Evolutionary conservation across 2,888 invertebrate genomes (phyloP).

Genomic region (Augochlorella aurata): DNA sequence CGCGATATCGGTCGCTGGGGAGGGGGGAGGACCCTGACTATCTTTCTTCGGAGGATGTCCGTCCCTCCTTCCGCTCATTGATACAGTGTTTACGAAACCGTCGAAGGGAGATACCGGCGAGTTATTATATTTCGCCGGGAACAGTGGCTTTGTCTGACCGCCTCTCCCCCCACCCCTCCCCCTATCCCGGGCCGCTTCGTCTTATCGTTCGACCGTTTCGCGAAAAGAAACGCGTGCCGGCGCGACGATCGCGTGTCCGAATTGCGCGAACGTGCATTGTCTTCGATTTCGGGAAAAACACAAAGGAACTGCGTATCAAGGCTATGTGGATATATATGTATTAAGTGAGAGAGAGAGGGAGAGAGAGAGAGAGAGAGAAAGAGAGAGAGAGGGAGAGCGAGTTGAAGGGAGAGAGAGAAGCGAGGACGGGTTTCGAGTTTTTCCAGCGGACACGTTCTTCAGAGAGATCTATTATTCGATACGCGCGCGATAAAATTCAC

Average conservation of each 20-base stretch:
- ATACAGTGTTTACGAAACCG: slow-evolving; percentile 53
- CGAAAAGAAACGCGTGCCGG: slow-evolving; percentile 37
- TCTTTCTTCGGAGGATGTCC: slow-evolving; percentile 27
- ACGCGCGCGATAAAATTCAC: slow-evolving; percentile 45
- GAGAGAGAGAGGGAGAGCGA: neutral
- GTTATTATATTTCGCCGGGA: slow-evolving; percentile 53
- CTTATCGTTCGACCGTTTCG: slow-evolving; percentile 43
- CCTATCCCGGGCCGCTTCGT: neutral
- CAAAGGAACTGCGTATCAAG: neutral
- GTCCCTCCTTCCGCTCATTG: slow-evolving; percentile 35
- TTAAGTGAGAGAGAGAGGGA: neutral
- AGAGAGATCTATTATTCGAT: slow-evolving; percentile 26
- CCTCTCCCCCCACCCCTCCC: no score
- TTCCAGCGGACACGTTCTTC: slow-evolving; percentile 1
- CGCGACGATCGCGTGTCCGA: neutral
- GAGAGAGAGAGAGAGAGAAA: neutral
- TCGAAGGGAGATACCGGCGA: slow-evolving; percentile 48
- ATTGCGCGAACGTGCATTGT: slow-evolving; percentile 7
- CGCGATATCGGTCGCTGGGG: slow-evolving; percentile 25
- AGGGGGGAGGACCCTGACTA: neutral
- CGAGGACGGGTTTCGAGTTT: neutral
- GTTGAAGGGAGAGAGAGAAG: neutral
- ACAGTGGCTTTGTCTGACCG: slow-evolving; percentile 37
- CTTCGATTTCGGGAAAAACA: slow-evolving; percentile 2
- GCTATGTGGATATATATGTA: no score